Evolutionary conservation across 2,888 invertebrate genomes (phyloP).

Genomic region (Pandemis corylana): DNA sequence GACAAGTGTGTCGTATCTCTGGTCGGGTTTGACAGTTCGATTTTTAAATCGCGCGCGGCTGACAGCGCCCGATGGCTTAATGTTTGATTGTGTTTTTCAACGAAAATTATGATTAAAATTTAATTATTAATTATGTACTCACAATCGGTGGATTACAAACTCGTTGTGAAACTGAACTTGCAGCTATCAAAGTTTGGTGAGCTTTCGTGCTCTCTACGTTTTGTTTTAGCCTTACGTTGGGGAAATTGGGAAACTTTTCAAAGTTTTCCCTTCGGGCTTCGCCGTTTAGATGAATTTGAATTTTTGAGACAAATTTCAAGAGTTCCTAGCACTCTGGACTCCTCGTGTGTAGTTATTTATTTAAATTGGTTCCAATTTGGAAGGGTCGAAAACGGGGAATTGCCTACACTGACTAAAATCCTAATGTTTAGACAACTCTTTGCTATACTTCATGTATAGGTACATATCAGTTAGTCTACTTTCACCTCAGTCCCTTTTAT

Average conservation of each 20-base stretch:
- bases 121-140: slow-evolving; percentile 56
- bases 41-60: slow-evolving; percentile 64
- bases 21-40: slow-evolving; percentile 77
- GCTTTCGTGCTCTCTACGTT: slow-evolving; percentile 18
- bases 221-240: slow-evolving; percentile 8
- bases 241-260: slow-evolving; percentile 27
- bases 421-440: too few relatives aligned
- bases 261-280: not conserved
- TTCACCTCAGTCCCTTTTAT: too few relatives aligned
- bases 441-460: too few relatives aligned
- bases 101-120: slow-evolving; percentile 66
- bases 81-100: slow-evolving; percentile 70
- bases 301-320: not conserved
- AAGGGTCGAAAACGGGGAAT: not conserved
- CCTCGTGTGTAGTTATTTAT: not conserved
- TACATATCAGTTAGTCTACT: too few relatives aligned
- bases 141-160: slow-evolving; percentile 50
- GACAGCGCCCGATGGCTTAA: slow-evolving; percentile 67
- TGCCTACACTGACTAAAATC: not conserved
- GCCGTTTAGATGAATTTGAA: slow-evolving; percentile 17
- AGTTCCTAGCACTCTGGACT: not conserved
- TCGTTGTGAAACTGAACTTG: slow-evolving; percentile 49
- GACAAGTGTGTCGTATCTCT: slow-evolving; percentile 80
- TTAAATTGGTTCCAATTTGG: not conserved
- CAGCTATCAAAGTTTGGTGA: slow-evolving; percentile 23